Percentiles rank a stretch among this genome's conserved stretches.
Evolutionary conservation across 2,797 vertebrate species (phyloP).

Genomic region (Delichon dasypus): DNA sequence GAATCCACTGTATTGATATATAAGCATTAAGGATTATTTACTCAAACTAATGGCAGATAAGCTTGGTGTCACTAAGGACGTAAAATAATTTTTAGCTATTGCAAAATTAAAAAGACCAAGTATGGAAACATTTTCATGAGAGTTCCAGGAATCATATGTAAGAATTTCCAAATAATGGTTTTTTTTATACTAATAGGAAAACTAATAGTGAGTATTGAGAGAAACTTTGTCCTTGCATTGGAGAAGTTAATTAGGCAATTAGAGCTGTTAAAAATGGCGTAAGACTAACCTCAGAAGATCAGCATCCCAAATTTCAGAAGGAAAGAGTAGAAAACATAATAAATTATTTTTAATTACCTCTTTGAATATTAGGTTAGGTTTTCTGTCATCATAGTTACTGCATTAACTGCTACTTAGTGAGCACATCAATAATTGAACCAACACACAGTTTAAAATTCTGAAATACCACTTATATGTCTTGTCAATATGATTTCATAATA

Average conservation of each 20-base stretch:
- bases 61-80: not conserved
- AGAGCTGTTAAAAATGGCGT: not conserved
- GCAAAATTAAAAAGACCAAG: not conserved
- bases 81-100: not conserved
- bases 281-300: not conserved
- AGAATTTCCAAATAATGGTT: not conserved
- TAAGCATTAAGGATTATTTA: not conserved
- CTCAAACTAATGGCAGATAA: not conserved
- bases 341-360: not conserved
- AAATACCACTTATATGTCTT: not conserved
- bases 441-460: not conserved
- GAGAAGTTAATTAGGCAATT: conserved; percentile 14
- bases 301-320: not conserved
- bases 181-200: not conserved
- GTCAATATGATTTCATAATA: not conserved
- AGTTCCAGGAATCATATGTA: not conserved
- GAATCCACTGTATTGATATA: not conserved
- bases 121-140: not conserved
- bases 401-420: not conserved
- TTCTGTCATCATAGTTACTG: not conserved
- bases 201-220: not conserved
- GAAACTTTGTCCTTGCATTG: not conserved
- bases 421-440: not conserved
- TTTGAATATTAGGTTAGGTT: not conserved
- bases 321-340: not conserved